Conservation (phyloP, 2,888 invertebrate species). For the Luffia ferchaultella region DNA sequence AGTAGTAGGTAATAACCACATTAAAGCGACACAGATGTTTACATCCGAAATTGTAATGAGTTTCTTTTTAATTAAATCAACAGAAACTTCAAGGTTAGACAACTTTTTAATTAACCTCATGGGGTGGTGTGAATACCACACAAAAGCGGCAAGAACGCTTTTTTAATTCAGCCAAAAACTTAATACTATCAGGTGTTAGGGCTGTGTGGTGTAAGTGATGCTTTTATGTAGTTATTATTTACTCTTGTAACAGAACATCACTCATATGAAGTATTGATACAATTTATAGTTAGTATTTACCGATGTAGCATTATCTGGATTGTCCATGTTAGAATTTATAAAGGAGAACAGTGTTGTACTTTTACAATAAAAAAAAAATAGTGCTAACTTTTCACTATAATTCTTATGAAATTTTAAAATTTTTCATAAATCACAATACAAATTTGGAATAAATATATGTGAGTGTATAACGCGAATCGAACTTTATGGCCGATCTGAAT, state of each 20-base stretch:
- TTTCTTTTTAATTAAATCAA: background rate
- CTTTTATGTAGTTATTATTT: background rate
- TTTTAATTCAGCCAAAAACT: no score
- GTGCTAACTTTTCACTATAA: background rate
- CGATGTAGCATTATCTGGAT: constrained; percentile 41
- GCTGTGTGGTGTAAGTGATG: no score
- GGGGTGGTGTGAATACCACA: no score
- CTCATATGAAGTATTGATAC: no score
- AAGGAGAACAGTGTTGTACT: constrained; percentile 17
- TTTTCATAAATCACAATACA: background rate
- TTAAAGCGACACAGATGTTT: no score
- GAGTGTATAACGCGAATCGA: no score
- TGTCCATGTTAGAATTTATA: constrained; percentile 31
- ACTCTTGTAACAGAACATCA: no score
- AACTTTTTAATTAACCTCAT: background rate
- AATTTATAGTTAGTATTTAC: background rate
- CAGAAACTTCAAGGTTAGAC: background rate
- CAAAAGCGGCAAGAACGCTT: no score
- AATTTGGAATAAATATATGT: background rate
- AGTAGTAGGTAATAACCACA: no score
- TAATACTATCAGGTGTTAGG: no score
- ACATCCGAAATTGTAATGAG: no score
- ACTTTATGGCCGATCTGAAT: no score
- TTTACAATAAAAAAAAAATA: constrained; percentile 25
- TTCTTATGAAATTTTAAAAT: background rate